Conservation (phyloP, 2,888 invertebrate genomes). For the Drepanosiphum platanoidis region DNA sequence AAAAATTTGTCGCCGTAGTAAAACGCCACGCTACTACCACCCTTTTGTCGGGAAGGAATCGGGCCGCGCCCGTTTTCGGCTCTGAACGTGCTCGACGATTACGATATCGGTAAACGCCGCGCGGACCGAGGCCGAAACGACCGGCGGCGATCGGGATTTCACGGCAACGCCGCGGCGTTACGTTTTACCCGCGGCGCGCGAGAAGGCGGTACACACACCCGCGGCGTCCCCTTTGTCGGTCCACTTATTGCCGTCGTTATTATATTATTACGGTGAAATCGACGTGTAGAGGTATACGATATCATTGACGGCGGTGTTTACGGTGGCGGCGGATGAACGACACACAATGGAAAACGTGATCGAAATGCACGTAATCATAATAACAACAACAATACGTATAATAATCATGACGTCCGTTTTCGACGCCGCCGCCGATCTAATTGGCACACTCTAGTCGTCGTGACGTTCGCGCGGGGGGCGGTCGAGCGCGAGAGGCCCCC, state of each 20-base stretch:
- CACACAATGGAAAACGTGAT: conserved; percentile 56
- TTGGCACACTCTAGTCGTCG: background rate
- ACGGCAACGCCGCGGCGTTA: too few species aligned
- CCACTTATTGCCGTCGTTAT: conserved; percentile 13
- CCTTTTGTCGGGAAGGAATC: too few species aligned
- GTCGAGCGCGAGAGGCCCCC: background rate
- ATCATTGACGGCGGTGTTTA: too few species aligned
- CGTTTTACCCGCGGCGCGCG: background rate
- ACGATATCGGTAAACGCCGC: too few species aligned
- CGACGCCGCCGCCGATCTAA: background rate
- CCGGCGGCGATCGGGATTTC: too few species aligned
- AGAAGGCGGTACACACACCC: background rate
- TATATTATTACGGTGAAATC: conserved; percentile 34
- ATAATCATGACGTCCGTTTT: conserved; percentile 2
- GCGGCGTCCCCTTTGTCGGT: background rate
- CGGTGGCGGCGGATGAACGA: background rate
- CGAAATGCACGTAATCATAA: background rate
- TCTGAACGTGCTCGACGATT: too few species aligned
- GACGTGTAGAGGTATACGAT: background rate
- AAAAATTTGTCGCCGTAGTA: too few species aligned
- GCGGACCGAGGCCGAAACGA: too few species aligned
- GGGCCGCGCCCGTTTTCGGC: too few species aligned
- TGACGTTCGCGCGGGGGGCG: background rate
- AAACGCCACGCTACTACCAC: too few species aligned
- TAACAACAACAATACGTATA: background rate